Evolutionary conservation across 2,888 invertebrate genomes (phyloP).

Genomic region (Polydesmus complanatus): DNA sequence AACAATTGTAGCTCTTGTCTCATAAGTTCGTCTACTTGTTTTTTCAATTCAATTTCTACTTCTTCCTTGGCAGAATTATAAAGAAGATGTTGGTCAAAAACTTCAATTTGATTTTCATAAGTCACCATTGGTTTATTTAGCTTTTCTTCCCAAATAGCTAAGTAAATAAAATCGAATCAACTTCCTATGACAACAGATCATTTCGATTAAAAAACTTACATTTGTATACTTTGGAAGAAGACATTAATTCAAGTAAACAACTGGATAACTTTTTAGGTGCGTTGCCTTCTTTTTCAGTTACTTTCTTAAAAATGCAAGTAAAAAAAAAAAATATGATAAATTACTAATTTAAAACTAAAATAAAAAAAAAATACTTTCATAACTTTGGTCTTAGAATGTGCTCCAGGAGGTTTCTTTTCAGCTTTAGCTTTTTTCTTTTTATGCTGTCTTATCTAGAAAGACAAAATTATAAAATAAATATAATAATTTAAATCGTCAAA

Average conservation of each 20-base stretch:
- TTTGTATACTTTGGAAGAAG: no score
- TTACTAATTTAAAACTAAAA: no score
- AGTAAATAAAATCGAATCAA: no score
- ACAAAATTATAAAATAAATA: background rate
- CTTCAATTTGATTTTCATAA: constrained; percentile 46
- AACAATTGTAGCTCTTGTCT: constrained; percentile 44
- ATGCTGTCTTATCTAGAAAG: background rate
- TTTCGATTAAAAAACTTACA: background rate
- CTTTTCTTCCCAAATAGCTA: constrained; percentile 35
- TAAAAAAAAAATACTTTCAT: no score
- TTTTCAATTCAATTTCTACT: constrained; percentile 67
- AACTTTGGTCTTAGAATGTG: background rate
- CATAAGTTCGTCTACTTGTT: constrained; percentile 54
- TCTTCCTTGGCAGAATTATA: constrained; percentile 65
- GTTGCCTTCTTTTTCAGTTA: background rate
- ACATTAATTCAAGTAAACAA: background rate
- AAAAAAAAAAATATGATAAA: no score
- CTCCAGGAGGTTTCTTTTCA: background rate
- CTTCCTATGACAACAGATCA: background rate
- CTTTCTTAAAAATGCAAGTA: no score
- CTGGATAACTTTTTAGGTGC: background rate
- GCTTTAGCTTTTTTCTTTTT: background rate
- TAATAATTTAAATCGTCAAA: background rate
- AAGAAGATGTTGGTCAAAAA: constrained; percentile 66
- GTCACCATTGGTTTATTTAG: constrained; percentile 72